Evolutionary conservation across 2,888 invertebrate species (phyloP).

Genomic region (Melieria omissa): DNA sequence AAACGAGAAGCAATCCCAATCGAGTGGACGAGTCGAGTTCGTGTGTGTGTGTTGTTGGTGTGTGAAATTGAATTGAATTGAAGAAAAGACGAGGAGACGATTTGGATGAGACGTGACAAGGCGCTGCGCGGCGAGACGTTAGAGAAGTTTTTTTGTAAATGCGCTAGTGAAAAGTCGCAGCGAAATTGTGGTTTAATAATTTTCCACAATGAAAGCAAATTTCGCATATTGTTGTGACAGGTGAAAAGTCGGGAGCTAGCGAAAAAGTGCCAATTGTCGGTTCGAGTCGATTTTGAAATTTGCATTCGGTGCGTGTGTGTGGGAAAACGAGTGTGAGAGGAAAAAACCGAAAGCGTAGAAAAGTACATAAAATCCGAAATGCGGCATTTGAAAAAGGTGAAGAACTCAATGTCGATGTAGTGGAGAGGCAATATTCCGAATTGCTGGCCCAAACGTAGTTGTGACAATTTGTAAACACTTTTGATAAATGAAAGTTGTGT

Average conservation of each 20-base stretch:
- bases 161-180: background rate
- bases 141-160: slow-evolving; percentile 27
- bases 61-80: slow-evolving; percentile 9
- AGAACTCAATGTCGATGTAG: slow-evolving; percentile 41
- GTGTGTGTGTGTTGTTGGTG: background rate
- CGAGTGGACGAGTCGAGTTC: slow-evolving; percentile 28
- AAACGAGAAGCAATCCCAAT: slow-evolving; percentile 43
- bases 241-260: too few relatives aligned
- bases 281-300: too few relatives aligned
- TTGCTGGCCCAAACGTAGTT: slow-evolving; percentile 14
- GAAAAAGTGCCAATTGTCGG: too few relatives aligned
- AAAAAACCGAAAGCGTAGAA: slow-evolving; percentile 43
- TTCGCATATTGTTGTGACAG: too few relatives aligned
- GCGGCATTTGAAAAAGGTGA: slow-evolving; percentile 63
- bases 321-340: too few relatives aligned
- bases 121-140: slow-evolving; percentile 19
- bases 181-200: background rate
- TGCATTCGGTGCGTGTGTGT: too few relatives aligned
- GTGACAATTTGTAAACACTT: slow-evolving; percentile 11
- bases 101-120: background rate
- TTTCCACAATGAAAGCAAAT: background rate
- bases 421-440: background rate
- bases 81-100: slow-evolving; percentile 20
- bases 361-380: slow-evolving; percentile 48
- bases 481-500: slow-evolving; percentile 24